Percentiles rank a stretch among this genome's conserved stretches.
phyloP scores from a whole-genome alignment of 2,888 invertebrate genomes.

The Rhagonycha fulva region DNA sequence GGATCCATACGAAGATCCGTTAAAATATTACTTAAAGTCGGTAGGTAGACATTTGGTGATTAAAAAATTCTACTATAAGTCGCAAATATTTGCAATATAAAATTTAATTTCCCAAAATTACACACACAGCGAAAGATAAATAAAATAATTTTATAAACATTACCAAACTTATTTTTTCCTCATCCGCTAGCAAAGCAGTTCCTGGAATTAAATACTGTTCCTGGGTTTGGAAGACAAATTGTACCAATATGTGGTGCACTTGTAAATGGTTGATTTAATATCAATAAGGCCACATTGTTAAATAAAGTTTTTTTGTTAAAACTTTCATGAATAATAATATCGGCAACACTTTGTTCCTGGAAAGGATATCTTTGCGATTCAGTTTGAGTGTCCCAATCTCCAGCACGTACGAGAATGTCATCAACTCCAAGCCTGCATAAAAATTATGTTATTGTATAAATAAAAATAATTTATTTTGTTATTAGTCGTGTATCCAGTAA shows the following conservation, averaged over 20 bases:
- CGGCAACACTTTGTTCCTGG: slow-evolving; percentile 64
- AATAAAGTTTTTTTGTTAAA: slow-evolving; percentile 64
- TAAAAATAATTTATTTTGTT: slow-evolving; percentile 15
- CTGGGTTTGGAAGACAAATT: slow-evolving; percentile 68
- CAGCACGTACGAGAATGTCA: slow-evolving; percentile 63
- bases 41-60: no score
- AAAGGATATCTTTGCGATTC: slow-evolving; percentile 68
- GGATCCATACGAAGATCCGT: no score
- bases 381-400: slow-evolving; percentile 86
- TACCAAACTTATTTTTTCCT: slow-evolving; percentile 78
- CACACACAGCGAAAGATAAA: background rate
- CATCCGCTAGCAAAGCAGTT: slow-evolving; percentile 77
- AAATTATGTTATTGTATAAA: background rate
- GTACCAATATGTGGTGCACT: slow-evolving; percentile 71
- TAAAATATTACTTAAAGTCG: no score
- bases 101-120: background rate
- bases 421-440: slow-evolving; percentile 23
- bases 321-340: slow-evolving; percentile 58
- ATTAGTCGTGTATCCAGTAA: slow-evolving; percentile 68
- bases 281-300: slow-evolving; percentile 72
- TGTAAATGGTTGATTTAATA: slow-evolving; percentile 61
- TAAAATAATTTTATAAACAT: slow-evolving; percentile 9
- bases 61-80: no score
- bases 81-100: background rate
- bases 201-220: slow-evolving; percentile 48